These are phyloP conservation scores for Thumatha senex DNA, from an alignment of 2,888 invertebrate genomes.

Conservation along the genomic window DNA sequence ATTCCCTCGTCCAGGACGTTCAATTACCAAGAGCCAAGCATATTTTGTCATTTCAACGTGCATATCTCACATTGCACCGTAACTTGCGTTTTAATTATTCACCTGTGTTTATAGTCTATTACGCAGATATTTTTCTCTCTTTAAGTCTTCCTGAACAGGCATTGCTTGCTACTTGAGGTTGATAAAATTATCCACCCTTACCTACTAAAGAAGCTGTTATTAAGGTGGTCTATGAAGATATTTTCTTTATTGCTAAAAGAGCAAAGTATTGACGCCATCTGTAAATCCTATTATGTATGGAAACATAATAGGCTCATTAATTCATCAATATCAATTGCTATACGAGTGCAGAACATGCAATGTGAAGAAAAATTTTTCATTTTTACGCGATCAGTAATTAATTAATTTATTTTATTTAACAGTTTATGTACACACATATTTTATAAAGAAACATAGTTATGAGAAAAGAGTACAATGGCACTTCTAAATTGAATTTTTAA, in stretches of 20 bases:
- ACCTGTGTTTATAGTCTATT: slow-evolving; percentile 9
- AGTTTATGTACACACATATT: no score
- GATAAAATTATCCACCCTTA: neutral
- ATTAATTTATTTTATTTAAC: no score
- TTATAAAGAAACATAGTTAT: no score
- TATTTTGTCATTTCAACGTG: slow-evolving; percentile 24
- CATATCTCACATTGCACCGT: slow-evolving; percentile 30
- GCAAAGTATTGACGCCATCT: neutral
- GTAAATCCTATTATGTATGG: slow-evolving; percentile 19
- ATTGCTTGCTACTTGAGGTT: slow-evolving; percentile 1
- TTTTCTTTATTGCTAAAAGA: no score
- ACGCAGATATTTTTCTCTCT: neutral
- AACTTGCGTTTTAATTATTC: slow-evolving; percentile 33
- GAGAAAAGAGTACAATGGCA: no score
- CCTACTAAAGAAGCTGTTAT: no score
- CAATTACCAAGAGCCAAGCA: slow-evolving; percentile 51
- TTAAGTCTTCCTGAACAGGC: slow-evolving; percentile 1
- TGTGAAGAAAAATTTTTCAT: slow-evolving; percentile 34
- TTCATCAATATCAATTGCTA: slow-evolving; percentile 28
- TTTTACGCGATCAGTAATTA: slow-evolving; percentile 39
- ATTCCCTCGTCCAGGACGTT: slow-evolving; percentile 39
- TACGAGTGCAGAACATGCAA: slow-evolving; percentile 27
- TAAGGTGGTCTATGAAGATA: no score
- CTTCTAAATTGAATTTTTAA: no score
- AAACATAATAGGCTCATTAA: slow-evolving; percentile 37